Conservation (phyloP, 1,140 invertebrate species). For the Bombus waltoni region DNA sequence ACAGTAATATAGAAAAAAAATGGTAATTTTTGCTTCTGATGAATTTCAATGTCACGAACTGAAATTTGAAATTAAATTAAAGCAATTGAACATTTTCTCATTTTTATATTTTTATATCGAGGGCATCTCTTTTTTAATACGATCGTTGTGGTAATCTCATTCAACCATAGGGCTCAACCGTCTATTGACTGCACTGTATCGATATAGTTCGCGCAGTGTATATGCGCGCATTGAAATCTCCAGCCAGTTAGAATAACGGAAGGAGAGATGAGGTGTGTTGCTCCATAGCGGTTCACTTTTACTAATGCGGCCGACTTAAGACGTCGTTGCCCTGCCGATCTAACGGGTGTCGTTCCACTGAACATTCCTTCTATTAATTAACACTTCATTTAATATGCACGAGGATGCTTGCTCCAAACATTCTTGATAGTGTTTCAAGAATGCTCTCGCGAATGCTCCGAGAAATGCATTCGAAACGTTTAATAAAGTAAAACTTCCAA, state of each 20-base stretch:
- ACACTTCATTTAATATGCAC: neutral
- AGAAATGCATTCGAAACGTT: neutral
- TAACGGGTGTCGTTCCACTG: conserved; percentile 26
- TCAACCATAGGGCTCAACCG: neutral
- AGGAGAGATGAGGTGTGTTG: conserved; percentile 68
- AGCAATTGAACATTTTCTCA: no score
- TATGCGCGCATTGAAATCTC: conserved; percentile 56
- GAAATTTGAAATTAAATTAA: no score
- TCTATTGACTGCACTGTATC: neutral
- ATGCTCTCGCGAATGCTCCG: neutral
- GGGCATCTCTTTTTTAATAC: neutral
- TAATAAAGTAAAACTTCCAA: neutral
- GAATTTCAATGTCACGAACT: no score
- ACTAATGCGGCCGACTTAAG: conserved; percentile 56
- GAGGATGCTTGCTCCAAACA: neutral
- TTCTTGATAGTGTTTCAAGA: neutral
- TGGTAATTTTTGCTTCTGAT: no score
- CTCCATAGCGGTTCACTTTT: conserved; percentile 67
- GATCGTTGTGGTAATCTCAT: neutral
- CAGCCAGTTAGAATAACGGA: conserved; percentile 76
- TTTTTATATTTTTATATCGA: neutral
- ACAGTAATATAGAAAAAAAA: no score
- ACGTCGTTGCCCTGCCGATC: conserved; percentile 20
- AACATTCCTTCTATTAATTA: conserved; percentile 18
- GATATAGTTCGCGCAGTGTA: neutral